Evolutionary conservation across 2,797 vertebrate species (phyloP), one percentile per base, ranked within the genome.

Genomic region (Lagocephalus sceleratus): DNA sequence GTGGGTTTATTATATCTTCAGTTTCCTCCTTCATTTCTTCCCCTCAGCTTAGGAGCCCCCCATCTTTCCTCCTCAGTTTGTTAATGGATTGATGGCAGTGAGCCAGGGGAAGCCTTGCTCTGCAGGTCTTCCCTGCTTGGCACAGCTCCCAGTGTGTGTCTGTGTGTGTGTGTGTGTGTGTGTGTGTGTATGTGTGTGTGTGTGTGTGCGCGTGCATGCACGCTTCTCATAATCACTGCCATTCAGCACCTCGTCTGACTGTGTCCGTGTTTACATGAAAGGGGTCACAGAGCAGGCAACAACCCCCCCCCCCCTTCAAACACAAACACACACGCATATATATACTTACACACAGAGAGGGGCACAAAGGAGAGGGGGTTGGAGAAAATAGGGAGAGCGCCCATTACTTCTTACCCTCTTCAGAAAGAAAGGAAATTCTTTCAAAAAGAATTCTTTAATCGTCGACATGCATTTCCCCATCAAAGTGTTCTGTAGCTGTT

Each of bases 221-320:
- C 23, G 22, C 6, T 44, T 38, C 71, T 79, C 84, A 89, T 89
- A 89, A 89, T 88, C 84, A 79, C 72, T 66, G 82, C 84, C 87
- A 81, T 88, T 90, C 88, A 90, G 84, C 78, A 76, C 84, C 81
- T 85, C 66, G 62, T 73, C 73, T 71, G 83, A 88, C 89, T 88
- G 89, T 87, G 86, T 88, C 84, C 78, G 49, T 91, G 90, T 91
- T 90, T 90, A 91, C 90, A 90, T 32, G 87, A 88, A 82, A 78
- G 79, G 78, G 87, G 89, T 91, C 90, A 91, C 73, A 79, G 88
- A 88, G 87, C 85, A 90, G 87, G 84, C 86, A 88, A 79, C 79
- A 60, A 73, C 79, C 82, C 78, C 80, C 68, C 54, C 79, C 14
- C 61, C 60, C 60, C 49, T 58, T 71, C 48, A 60, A 63, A 68